Percentiles rank a stretch among this genome's conserved stretches.
phyloP scores from a whole-genome alignment of 1,140 invertebrate genomes.

The Papilio polyxenes region DNA sequence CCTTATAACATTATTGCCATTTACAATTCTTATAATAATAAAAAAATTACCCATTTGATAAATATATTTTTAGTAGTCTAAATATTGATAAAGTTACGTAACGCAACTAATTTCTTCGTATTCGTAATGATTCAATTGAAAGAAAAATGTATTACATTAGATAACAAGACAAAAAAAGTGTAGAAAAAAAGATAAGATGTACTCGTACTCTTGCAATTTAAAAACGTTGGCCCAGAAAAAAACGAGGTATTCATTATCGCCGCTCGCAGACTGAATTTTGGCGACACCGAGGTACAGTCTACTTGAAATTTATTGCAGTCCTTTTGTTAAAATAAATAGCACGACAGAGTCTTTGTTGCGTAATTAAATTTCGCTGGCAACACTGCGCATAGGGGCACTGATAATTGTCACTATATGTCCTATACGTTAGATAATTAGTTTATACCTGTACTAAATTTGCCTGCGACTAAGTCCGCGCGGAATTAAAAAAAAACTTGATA shows the following conservation, averaged over 20 bases:
- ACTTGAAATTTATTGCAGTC: slow-evolving; percentile 35
- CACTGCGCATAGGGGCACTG: slow-evolving; percentile 22
- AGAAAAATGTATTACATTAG: slow-evolving; percentile 7
- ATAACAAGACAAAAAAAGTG: background rate
- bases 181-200: slow-evolving; percentile 19
- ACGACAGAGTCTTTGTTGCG: slow-evolving; percentile 30
- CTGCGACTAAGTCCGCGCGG: background rate
- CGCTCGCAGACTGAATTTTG: slow-evolving; percentile 27
- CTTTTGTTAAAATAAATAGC: slow-evolving; percentile 35
- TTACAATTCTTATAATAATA: too few species aligned
- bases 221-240: slow-evolving; percentile 31
- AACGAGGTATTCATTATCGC: slow-evolving; percentile 28
- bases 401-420: background rate
- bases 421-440: background rate
- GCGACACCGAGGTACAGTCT: slow-evolving; percentile 22
- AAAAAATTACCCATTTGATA: too few species aligned
- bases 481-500: too few species aligned
- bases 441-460: too few species aligned
- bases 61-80: too few species aligned
- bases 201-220: slow-evolving; percentile 15
- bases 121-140: background rate
- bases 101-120: too few species aligned
- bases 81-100: too few species aligned
- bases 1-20: too few species aligned
- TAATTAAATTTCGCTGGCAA: slow-evolving; percentile 34